A percentile compares a stretch with the other conserved stretches of the same genome.
phyloP scores from a whole-genome alignment of 37 sponge, comb jelly and placozoan species.

The Ephydatia muelleri region DNA sequence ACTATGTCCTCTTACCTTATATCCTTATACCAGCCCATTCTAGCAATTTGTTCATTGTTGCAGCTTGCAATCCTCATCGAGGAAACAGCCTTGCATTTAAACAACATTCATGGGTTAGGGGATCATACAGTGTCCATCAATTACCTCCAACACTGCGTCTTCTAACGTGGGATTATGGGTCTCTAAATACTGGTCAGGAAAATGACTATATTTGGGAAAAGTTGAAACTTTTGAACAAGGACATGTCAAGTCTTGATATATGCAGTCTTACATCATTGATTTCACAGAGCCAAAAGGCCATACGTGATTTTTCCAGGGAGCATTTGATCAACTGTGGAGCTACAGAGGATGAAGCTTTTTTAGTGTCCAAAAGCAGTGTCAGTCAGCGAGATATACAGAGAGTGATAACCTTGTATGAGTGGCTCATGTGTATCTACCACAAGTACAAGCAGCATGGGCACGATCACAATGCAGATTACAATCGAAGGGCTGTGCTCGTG shows the following conservation, averaged over 20 bases:
- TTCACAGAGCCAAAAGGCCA: constrained; percentile 58
- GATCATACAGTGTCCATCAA: constrained; percentile 75
- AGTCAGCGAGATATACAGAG: constrained; percentile 88
- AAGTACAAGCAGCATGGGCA: constrained; percentile 22
- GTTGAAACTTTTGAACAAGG: constrained; percentile 45
- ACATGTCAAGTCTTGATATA: not conserved
- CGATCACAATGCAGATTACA: constrained; percentile 14
- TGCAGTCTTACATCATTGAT: constrained; percentile 59
- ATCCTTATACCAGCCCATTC: constrained; percentile 65
- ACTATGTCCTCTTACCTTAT: too few species aligned
- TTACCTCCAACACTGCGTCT: constrained; percentile 79
- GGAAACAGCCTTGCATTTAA: constrained; percentile 56
- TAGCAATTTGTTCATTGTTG: constrained; percentile 73
- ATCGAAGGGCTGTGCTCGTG: constrained; percentile 50
- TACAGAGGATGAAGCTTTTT: constrained; percentile 38
- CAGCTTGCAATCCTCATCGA: constrained; percentile 89
- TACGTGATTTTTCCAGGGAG: constrained; percentile 63
- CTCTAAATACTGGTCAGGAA: constrained; percentile 76
- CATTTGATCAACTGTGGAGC: not conserved
- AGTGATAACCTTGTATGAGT: constrained; percentile 64
- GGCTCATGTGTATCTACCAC: constrained; percentile 53
- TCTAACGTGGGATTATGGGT: constrained; percentile 88
- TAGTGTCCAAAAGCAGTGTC: constrained; percentile 76
- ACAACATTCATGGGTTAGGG: constrained; percentile 67
- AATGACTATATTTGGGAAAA: constrained; percentile 71